Conservation (phyloP, 2,888 invertebrate species). For the Limnephilus lunatus region DNA sequence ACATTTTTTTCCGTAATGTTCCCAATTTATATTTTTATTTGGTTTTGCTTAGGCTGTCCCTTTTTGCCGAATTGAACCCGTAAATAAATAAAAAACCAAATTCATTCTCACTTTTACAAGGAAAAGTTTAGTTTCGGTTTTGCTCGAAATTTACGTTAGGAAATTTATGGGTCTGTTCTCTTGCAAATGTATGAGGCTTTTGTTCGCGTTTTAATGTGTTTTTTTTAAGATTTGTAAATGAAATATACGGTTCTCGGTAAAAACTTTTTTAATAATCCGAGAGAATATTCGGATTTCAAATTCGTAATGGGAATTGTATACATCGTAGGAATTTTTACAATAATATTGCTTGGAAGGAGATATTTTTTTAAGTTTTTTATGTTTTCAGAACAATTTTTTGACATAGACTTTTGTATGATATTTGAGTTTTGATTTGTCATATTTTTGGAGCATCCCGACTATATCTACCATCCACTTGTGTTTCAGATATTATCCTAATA, state of each 20-base stretch:
- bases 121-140: constrained; percentile 49
- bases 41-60: constrained; percentile 45
- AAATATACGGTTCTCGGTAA: constrained; percentile 20
- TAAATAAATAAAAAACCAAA: constrained; percentile 56
- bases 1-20: background rate
- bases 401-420: too few relatives aligned
- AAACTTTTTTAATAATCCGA: constrained; percentile 34
- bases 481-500: too few relatives aligned
- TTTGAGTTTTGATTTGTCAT: too few relatives aligned
- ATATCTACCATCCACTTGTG: too few relatives aligned
- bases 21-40: constrained; percentile 28
- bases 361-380: background rate
- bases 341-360: background rate
- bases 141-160: constrained; percentile 26
- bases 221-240: constrained; percentile 28
- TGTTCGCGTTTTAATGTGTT: constrained; percentile 18
- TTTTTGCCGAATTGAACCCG: constrained; percentile 60
- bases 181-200: constrained; percentile 27
- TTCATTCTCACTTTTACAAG: constrained; percentile 53
- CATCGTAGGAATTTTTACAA: background rate
- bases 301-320: background rate
- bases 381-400: too few relatives aligned
- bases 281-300: background rate
- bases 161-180: constrained; percentile 51
- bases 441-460: too few relatives aligned